These are phyloP conservation scores for Drosophila kepulauana DNA, from an alignment of 1,140 invertebrate species.

Conservation along the genomic window DNA sequence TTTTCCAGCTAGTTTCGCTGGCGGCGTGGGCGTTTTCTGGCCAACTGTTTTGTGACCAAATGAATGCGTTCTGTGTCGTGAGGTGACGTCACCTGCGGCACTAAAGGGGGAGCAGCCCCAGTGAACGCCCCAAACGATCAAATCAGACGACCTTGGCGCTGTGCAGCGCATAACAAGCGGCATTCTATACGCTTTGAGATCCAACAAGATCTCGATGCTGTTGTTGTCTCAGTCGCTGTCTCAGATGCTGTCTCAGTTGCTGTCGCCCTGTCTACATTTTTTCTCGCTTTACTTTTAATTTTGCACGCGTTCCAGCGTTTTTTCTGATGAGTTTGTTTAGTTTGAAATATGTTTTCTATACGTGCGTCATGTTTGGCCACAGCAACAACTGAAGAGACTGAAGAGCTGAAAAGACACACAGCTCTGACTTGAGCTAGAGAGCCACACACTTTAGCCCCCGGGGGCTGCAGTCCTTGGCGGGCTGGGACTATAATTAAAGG, in stretches of 20 bases:
- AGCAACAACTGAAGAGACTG: not conserved
- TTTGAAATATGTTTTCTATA: constrained; percentile 84
- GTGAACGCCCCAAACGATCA: constrained; percentile 58
- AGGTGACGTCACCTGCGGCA: constrained; percentile 7
- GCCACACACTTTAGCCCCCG: constrained; percentile 25
- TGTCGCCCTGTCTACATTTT: constrained; percentile 64
- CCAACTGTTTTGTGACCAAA: constrained; percentile 5
- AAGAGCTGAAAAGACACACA: not conserved
- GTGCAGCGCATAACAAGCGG: constrained; percentile 51
- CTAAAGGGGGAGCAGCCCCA: constrained; percentile 21
- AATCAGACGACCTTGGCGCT: constrained; percentile 62
- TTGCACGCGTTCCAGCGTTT: constrained; percentile 72
- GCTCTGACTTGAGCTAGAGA: constrained; percentile 1
- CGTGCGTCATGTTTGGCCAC: constrained; percentile 75
- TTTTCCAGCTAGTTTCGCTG: not conserved
- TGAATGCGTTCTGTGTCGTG: not conserved
- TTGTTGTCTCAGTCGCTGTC: constrained; percentile 24
- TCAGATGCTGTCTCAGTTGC: not conserved
- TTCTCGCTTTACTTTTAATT: constrained; percentile 81
- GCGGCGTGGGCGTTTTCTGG: constrained; percentile 15
- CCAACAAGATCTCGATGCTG: constrained; percentile 35
- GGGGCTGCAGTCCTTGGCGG: constrained; percentile 51
- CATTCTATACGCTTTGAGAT: constrained; percentile 24
- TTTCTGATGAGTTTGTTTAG: constrained; percentile 81
- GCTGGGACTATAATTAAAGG: constrained; percentile 78